A percentile compares a stretch with the other conserved stretches of the same genome.
Evolutionary conservation across 2,113 vertebrate species (phyloP).

Genomic region (Myotis yumanensis): DNA sequence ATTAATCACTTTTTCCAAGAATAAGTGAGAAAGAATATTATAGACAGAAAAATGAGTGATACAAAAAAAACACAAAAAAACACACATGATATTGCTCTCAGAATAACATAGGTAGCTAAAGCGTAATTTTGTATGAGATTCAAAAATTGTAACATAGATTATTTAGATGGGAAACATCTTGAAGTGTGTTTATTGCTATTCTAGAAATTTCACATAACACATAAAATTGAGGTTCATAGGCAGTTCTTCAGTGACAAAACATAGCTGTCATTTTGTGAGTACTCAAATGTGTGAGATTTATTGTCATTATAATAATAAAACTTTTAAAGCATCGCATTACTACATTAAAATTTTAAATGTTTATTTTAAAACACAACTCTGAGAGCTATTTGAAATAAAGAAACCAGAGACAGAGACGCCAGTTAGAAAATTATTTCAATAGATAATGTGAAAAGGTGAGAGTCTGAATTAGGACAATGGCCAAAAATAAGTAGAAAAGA

Average conservation of each 20-base stretch:
- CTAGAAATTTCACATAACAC: neutral
- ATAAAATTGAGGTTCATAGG: neutral
- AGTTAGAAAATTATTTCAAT: conserved; percentile 18
- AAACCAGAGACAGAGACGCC: neutral
- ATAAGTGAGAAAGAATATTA: neutral
- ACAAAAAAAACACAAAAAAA: neutral
- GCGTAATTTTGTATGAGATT: neutral
- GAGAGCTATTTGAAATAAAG: neutral
- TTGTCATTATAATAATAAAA: neutral
- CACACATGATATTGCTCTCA: neutral
- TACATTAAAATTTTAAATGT: neutral
- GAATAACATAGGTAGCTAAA: neutral
- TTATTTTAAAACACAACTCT: conserved; percentile 34
- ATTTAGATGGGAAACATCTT: neutral
- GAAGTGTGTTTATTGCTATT: neutral
- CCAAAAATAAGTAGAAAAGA: neutral
- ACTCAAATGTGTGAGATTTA: conserved; percentile 15
- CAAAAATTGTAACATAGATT: neutral
- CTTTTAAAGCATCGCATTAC: neutral
- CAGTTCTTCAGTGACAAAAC: neutral
- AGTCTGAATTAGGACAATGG: neutral
- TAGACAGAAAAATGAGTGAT: neutral
- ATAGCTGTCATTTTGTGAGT: neutral
- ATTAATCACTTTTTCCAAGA: neutral
- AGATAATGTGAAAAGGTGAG: neutral